These are phyloP conservation scores for Drosophila santomea DNA, from an alignment of 1,140 invertebrate species.

Conservation along the genomic window DNA sequence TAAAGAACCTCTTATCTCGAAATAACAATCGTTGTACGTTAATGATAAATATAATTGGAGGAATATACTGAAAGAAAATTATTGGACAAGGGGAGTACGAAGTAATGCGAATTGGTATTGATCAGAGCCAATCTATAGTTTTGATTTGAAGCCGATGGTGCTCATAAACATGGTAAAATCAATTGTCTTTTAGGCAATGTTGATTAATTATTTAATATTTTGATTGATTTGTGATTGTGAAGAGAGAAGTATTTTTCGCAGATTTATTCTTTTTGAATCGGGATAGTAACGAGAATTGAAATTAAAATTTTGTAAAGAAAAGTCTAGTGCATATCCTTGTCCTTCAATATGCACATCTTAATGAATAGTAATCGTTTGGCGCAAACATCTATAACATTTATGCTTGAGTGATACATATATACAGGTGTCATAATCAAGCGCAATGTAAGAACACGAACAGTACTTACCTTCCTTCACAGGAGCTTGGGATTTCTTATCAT, in stretches of 20 bases:
- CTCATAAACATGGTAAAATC: neutral
- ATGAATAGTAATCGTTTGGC: conserved; percentile 37
- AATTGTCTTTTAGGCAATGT: conserved; percentile 6
- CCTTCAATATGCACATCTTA: conserved; percentile 15
- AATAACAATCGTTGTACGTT: neutral
- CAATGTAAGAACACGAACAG: conserved; percentile 20
- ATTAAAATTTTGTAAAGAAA: neutral
- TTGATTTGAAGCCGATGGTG: neutral
- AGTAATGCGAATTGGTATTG: neutral
- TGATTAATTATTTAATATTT: neutral
- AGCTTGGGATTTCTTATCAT: conserved; percentile 59
- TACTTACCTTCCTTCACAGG: conserved; percentile 77
- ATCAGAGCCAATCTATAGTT: neutral
- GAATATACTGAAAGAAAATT: neutral
- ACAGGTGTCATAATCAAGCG: conserved; percentile 58
- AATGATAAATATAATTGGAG: conserved; percentile 2
- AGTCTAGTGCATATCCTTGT: conserved; percentile 10
- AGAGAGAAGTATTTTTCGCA: conserved; percentile 10
- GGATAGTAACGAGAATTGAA: too few species aligned
- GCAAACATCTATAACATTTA: conserved; percentile 43
- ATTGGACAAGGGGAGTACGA: conserved; percentile 16
- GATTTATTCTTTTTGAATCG: too few species aligned
- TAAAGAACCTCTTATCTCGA: neutral
- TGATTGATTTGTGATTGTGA: conserved; percentile 10
- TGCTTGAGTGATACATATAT: conserved; percentile 54